Conservation (phyloP, 2,113 vertebrate genomes). For the Orcinus orca region DNA sequence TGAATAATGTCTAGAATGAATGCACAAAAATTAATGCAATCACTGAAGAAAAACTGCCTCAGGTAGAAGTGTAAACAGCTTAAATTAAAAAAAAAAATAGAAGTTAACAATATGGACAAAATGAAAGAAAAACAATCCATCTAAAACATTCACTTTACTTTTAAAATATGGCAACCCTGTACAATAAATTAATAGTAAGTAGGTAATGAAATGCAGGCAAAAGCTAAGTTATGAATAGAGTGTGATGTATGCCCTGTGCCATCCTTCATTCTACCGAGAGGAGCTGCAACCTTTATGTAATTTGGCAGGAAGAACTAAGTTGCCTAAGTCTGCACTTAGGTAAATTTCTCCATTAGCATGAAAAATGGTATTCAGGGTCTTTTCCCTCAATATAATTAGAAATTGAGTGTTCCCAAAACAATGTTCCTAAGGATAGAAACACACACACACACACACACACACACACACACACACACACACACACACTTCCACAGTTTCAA, state of each 20-base stretch:
- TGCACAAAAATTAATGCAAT: slow-evolving; percentile 44
- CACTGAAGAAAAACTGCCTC: slow-evolving; percentile 49
- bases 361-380: slow-evolving; percentile 51
- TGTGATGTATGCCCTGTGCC: neutral
- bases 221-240: slow-evolving; percentile 41
- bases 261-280: slow-evolving; percentile 46
- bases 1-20: slow-evolving; percentile 27
- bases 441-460: neutral
- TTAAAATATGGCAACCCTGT: slow-evolving; percentile 53
- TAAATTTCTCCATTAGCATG: slow-evolving; percentile 68
- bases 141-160: slow-evolving; percentile 52
- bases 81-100: neutral
- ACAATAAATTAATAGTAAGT: slow-evolving; percentile 72
- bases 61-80: slow-evolving; percentile 36
- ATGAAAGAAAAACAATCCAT: slow-evolving; percentile 62
- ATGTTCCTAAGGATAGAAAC: slow-evolving; percentile 40
- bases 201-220: slow-evolving; percentile 58
- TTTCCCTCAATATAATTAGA: slow-evolving; percentile 57
- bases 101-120: slow-evolving; percentile 57
- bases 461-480: neutral
- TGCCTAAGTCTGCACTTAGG: slow-evolving; percentile 65
- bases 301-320: slow-evolving; percentile 56
- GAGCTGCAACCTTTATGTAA: slow-evolving; percentile 18
- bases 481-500: neutral
- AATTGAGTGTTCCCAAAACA: slow-evolving; percentile 31